Conservation (phyloP, 2,888 invertebrate genomes). For the Nebria salina region DNA sequence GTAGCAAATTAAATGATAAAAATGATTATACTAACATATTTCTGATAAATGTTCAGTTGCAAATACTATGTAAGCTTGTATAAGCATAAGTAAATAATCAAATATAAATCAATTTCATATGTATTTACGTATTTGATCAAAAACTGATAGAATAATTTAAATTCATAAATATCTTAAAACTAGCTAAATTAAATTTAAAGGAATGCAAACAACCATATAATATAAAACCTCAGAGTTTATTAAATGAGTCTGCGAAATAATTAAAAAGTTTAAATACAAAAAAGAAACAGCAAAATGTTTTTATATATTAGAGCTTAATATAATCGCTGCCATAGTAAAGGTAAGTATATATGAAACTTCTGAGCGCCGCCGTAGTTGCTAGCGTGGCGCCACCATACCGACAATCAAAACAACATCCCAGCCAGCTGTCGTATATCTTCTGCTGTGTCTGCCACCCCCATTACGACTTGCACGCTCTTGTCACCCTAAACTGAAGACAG, state of each 20-base stretch:
- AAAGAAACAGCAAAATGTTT: no score
- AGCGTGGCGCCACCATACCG: constrained; percentile 54
- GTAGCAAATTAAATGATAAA: no score
- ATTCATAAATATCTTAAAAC: no score
- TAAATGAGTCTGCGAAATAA: no score
- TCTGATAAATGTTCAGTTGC: neutral
- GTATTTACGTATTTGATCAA: no score
- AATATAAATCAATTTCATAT: no score
- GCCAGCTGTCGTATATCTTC: constrained; percentile 45
- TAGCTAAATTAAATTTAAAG: no score
- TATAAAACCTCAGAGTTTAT: no score
- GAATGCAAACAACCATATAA: no score
- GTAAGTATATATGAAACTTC: constrained; percentile 13
- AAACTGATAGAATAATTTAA: neutral
- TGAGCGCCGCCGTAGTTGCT: constrained; percentile 46
- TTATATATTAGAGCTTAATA: no score
- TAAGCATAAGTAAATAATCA: no score
- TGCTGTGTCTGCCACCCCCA: constrained; percentile 9
- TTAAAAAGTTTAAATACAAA: no score
- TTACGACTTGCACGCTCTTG: neutral
- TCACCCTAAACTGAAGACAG: neutral
- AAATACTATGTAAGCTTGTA: neutral
- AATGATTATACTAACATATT: neutral
- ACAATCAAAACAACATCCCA: constrained; percentile 54
- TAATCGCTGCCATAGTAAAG: neutral